Percentiles rank a stretch among this genome's conserved stretches.
Evolutionary conservation across 2,113 vertebrate species (phyloP).

Genomic region (Apteryx mantelli): DNA sequence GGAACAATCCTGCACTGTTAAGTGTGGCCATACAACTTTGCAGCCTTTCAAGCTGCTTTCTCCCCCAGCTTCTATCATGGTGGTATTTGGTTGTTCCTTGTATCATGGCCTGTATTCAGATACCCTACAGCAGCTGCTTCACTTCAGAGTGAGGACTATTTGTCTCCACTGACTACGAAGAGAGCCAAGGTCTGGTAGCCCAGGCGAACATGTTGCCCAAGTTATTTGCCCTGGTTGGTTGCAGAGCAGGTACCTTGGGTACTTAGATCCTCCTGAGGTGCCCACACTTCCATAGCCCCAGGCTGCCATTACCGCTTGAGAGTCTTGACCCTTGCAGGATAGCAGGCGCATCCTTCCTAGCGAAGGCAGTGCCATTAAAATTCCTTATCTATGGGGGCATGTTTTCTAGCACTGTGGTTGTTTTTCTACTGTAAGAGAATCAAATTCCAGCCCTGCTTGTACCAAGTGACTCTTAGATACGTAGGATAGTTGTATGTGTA

Average conservation of each 20-base stretch:
- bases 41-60: neutral
- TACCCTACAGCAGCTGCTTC: neutral
- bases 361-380: neutral
- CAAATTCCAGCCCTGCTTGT: neutral
- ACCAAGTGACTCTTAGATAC: neutral
- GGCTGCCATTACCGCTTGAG: neutral
- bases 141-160: fast-evolving
- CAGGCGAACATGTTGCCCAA: no score
- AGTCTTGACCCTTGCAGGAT: neutral
- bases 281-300: neutral
- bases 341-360: neutral
- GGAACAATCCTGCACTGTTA: neutral
- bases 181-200: neutral
- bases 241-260: neutral
- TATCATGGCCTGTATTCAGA: neutral
- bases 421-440: neutral
- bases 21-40: neutral
- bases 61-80: neutral
- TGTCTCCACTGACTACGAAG: neutral
- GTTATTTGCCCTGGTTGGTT: neutral
- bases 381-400: fast-evolving
- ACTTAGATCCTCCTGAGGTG: neutral
- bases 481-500: neutral
- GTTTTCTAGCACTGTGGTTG: neutral
- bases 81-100: neutral